Base-by-base conservation (phyloP, 1,140 invertebrate species). In the Lineus longissimus region DNA sequence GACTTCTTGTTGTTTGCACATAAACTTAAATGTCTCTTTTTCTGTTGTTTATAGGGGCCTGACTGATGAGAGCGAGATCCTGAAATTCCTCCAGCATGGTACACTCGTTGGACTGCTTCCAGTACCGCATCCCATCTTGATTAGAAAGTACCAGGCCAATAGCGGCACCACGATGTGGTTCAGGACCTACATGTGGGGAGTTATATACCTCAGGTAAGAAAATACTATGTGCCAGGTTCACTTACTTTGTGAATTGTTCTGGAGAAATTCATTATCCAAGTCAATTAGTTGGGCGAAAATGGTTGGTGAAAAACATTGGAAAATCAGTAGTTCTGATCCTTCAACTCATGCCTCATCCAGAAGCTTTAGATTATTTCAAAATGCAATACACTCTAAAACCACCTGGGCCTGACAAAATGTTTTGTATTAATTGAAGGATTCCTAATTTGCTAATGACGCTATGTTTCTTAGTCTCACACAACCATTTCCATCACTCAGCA, bases 111-210 rank as follows among this genome's bases (percentile, higher is more conserved):
- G 97, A 2, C 84, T 99, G 25, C 82, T 99, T 55, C 97, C 97
- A 1, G 97, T 99, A 45, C 97, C 97, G 7, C 97, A 99, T 86
- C 96, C 97, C 11, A 98, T 99, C 78, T 86, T 99, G 47, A 99
- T 99, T 69, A 85, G 97, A 67, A 97, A 98, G 84, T 99, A 99
- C 85, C 96, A 98, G 84, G 94, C 96, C 15, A 99, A 99, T 83
- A 88, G 89, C 54, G 96, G 95, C 36, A 99, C 97, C 1, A 96
- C 95, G 13, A 93, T 95, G 73, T 99, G 97, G 97, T 99, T 99
- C 83, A 85, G 95, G 58, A 99, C 95, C 1, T 99, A 98, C 77
- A 95, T 99, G 89, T 99, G 96, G 95, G 97, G 96, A 40, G 92
- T 99, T 25, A 97, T 99, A 69, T 99, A 98, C 84, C 86, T 99